Base-by-base conservation (phyloP, 2,113 vertebrate genomes). In the Platichthys flesus region DNA sequence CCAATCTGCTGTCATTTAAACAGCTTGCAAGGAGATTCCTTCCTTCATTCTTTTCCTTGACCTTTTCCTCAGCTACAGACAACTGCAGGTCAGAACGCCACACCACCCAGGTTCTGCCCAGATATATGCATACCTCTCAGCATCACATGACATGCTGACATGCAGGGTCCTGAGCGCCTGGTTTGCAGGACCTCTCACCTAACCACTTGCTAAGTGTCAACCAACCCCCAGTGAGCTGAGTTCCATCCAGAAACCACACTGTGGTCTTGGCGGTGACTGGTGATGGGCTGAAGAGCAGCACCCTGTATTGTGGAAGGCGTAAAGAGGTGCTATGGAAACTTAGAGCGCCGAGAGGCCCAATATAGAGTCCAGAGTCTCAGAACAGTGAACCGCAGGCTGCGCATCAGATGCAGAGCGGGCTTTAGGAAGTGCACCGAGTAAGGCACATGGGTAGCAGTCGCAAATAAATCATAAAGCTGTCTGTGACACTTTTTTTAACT, bases 191-290 rank as follows among this genome's bases (percentile, higher is more conserved):
- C 86, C 75, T 86, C 58, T 85, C 70, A 77, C 79, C 78, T 59
- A 83, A 52, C 74, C 68, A 23, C 6, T 61, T 64, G 54, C 52
- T 64, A 40, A 73, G 85, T 60, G 65, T 88, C 58, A 86, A 77
- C 51, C 71, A 71, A 57, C 42, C 74, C 61, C 69, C 56, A 21
- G 81, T 76, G 65, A 70, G 81, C 78, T 90, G 87, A 69, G 93
- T 83, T 92, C 85, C 95, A 95, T 95, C 95, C 96, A 94, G 88
- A 92, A 94, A 93, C 94, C 94, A 64, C 95, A 92, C 70, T 90
- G 92, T 79, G 92, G 92, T 94, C 93, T 93, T 78, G 64, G 82
- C 62, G 77, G 86, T 86, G 79, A 55, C 64, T 80, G 76, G 37
- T 76, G 84, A 88, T 75, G 85, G 90, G 85, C 84, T 76, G 45